Conservation (phyloP, 1,140 invertebrate genomes). For the Gerris buenoi region DNA sequence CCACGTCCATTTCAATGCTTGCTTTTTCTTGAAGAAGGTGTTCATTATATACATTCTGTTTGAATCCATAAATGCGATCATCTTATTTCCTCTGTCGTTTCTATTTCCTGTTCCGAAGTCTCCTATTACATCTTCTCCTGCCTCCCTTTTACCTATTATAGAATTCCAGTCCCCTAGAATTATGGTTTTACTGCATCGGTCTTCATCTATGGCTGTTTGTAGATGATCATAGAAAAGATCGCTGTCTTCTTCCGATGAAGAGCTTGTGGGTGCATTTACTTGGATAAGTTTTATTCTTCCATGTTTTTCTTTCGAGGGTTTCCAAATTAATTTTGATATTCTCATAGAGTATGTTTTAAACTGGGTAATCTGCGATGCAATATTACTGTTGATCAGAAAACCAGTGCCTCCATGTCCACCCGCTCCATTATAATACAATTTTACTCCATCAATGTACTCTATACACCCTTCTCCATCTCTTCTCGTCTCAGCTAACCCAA, state of each 20-base stretch:
- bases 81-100: slow-evolving; percentile 25
- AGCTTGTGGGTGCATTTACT: slow-evolving; percentile 23
- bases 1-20: too few relatives aligned
- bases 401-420: background rate
- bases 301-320: slow-evolving; percentile 8
- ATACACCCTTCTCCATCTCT: background rate
- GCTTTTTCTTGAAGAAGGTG: too few relatives aligned
- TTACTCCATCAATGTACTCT: background rate
- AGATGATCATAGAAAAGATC: slow-evolving; percentile 21
- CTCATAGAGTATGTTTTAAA: slow-evolving; percentile 13
- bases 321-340: slow-evolving; percentile 11
- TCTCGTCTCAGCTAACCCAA: background rate
- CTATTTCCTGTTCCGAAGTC: slow-evolving; percentile 21
- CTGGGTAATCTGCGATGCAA: background rate
- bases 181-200: slow-evolving; percentile 17
- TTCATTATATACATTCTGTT: too few relatives aligned
- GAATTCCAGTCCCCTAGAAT: too few relatives aligned
- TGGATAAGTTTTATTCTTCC: slow-evolving; percentile 25
- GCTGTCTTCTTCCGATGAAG: slow-evolving; percentile 16
- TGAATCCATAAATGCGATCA: slow-evolving; percentile 26
- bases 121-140: slow-evolving; percentile 8
- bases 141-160: slow-evolving; percentile 21
- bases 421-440: background rate
- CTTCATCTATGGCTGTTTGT: slow-evolving; percentile 12
- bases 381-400: background rate